A percentile compares a stretch with the other conserved stretches of the same genome.
These are phyloP conservation scores for Podarcis siculus DNA, from an alignment of 2,797 vertebrate genomes.

Conservation along the genomic window DNA sequence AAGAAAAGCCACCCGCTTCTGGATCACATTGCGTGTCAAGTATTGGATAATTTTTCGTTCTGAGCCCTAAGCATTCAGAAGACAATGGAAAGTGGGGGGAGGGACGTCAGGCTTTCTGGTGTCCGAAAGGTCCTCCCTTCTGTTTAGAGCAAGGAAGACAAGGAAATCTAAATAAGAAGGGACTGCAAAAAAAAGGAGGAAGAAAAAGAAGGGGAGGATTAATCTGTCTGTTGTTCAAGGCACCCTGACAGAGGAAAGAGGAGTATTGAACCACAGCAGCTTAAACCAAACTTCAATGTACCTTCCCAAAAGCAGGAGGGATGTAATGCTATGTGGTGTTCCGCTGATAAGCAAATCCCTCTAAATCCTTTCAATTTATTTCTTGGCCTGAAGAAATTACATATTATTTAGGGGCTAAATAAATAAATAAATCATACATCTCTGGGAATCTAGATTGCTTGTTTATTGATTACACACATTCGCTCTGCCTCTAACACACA, in stretches of 20 bases:
- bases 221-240: slow-evolving; percentile 79
- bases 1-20: slow-evolving; percentile 53
- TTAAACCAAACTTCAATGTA: slow-evolving; percentile 82
- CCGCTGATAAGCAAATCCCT: slow-evolving; percentile 88
- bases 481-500: background rate
- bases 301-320: slow-evolving; percentile 79
- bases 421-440: slow-evolving; percentile 58
- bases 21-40: slow-evolving; percentile 48
- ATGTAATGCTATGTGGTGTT: slow-evolving; percentile 79
- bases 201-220: slow-evolving; percentile 65
- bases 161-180: slow-evolving; percentile 45
- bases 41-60: slow-evolving; percentile 52
- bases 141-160: slow-evolving; percentile 57
- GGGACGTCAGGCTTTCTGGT: slow-evolving; percentile 15
- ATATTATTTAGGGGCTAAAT: slow-evolving; percentile 78
- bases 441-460: slow-evolving; percentile 69
- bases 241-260: slow-evolving; percentile 77
- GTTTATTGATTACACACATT: slow-evolving; percentile 61
- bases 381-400: slow-evolving; percentile 82
- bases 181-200: slow-evolving; percentile 39
- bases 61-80: slow-evolving; percentile 44
- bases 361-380: slow-evolving; percentile 88
- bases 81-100: slow-evolving; percentile 37
- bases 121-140: slow-evolving; percentile 41
- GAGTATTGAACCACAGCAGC: slow-evolving; percentile 83